Evolutionary conservation across 2,113 vertebrate species (phyloP).

Genomic region (Phyllopteryx taeniolatus): DNA sequence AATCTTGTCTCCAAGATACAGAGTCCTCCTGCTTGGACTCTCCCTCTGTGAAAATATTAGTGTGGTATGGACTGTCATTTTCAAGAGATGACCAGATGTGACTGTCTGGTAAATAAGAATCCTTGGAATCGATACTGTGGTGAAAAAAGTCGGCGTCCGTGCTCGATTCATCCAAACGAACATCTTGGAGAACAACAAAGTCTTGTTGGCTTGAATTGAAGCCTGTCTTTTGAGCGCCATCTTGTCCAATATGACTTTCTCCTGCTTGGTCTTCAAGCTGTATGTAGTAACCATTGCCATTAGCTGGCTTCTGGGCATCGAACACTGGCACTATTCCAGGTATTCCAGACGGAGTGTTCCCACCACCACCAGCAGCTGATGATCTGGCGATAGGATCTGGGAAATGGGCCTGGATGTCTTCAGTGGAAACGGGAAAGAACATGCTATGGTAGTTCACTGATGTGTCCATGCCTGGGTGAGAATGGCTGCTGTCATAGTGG

Average conservation of each 20-base stretch:
- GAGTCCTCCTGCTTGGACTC: constrained; percentile 71
- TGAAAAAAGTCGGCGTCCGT: constrained; percentile 86
- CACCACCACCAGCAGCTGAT: constrained; percentile 59
- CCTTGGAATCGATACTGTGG: constrained; percentile 79
- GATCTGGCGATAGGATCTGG: constrained; percentile 66
- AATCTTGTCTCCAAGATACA: constrained; percentile 63
- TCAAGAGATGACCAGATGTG: constrained; percentile 72
- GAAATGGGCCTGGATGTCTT: constrained; percentile 82
- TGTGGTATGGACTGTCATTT: constrained; percentile 83
- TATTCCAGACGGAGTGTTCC: constrained; percentile 63
- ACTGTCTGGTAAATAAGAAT: constrained; percentile 75
- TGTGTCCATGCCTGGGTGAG: constrained; percentile 74
- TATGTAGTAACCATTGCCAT: constrained; percentile 90
- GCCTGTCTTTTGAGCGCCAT: constrained; percentile 70
- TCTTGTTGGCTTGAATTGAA: constrained; percentile 63
- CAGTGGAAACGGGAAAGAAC: constrained; percentile 85
- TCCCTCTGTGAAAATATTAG: constrained; percentile 78
- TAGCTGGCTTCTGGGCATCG: constrained; percentile 86
- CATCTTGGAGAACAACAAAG: constrained; percentile 76
- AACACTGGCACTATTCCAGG: constrained; percentile 89
- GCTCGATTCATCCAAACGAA: constrained; percentile 82
- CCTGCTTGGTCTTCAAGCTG: constrained; percentile 88
- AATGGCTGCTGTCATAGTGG: constrained; percentile 82
- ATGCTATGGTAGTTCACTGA: constrained; percentile 87
- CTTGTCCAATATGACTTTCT: constrained; percentile 69